Percentiles rank a stretch among this genome's conserved stretches.
These are phyloP conservation scores for Archaeoteleia sp. DNA, from an alignment of 2,888 invertebrate genomes.

Conservation along the genomic window DNA sequence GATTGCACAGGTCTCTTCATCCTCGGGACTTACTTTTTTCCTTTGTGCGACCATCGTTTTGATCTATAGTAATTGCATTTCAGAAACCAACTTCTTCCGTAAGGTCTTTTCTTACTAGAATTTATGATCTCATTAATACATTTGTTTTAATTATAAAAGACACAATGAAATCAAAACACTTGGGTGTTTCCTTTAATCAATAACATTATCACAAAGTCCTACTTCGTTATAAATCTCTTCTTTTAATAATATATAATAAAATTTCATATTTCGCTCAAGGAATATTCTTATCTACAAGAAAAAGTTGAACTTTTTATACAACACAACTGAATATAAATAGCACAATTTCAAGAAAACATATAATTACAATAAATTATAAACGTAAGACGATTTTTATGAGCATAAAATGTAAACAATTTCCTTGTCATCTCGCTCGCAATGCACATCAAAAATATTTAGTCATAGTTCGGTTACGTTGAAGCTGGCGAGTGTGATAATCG, in stretches of 20 bases:
- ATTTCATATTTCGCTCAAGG: too few species aligned
- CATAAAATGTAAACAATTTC: too few species aligned
- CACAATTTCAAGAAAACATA: too few species aligned
- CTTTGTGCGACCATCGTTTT: constrained; percentile 15
- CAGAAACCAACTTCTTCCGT: background rate
- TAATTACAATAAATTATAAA: too few species aligned
- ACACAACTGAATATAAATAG: too few species aligned
- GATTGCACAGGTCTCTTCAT: constrained; percentile 25
- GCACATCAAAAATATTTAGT: constrained; percentile 23
- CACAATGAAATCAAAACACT: constrained; percentile 1
- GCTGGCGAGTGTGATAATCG: constrained; percentile 56
- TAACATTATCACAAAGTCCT: too few species aligned
- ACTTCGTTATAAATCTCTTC: constrained; percentile 7
- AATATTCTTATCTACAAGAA: too few species aligned
- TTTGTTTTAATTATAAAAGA: background rate
- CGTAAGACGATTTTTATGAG: too few species aligned
- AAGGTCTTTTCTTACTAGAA: constrained; percentile 2
- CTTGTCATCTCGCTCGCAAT: too few species aligned
- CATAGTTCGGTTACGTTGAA: constrained; percentile 15
- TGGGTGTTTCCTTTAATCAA: too few species aligned
- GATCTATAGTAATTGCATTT: constrained; percentile 31
- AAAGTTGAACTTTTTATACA: too few species aligned
- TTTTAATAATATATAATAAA: too few species aligned
- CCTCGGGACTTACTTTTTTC: constrained; percentile 16
- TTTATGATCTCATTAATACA: constrained; percentile 5